A percentile compares a stretch with the other conserved stretches of the same genome.
Evolutionary conservation across 2,113 vertebrate genomes (phyloP).

Genomic region (Sialia sialis): DNA sequence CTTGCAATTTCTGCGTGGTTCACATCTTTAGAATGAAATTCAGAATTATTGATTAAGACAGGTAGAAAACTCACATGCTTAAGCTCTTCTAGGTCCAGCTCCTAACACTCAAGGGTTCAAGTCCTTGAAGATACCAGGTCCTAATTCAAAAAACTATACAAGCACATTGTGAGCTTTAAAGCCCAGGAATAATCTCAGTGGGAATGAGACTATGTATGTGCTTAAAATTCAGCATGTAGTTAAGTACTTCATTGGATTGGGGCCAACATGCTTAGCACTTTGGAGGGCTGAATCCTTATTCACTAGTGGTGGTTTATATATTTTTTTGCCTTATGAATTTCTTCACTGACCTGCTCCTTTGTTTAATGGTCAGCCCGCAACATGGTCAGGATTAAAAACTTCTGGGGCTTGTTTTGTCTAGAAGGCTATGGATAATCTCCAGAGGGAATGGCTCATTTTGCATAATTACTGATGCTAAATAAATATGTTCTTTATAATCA

Average conservation of each 20-base stretch:
- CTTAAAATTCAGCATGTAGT: conserved; percentile 53
- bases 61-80: not conserved
- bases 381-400: conserved; percentile 46
- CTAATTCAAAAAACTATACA: not conserved
- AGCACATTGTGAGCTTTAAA: conserved; percentile 4
- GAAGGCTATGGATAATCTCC: conserved; percentile 44
- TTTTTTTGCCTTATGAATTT: conserved; percentile 21
- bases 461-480: conserved; percentile 45
- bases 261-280: conserved; percentile 23
- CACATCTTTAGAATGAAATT: not conserved
- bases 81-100: not conserved
- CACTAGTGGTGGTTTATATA: not conserved
- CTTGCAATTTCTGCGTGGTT: not conserved
- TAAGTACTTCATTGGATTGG: conserved; percentile 2
- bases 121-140: not conserved
- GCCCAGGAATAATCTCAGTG: not conserved
- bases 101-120: not conserved
- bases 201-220: conserved; percentile 35
- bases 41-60: not conserved
- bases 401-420: conserved; percentile 58
- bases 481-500: conserved; percentile 61
- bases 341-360: conserved; percentile 24
- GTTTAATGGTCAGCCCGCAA: not conserved
- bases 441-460: conserved; percentile 32
- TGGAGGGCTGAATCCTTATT: conserved; percentile 11